Evolutionary conservation across 2,113 vertebrate genomes (phyloP).

Genomic region (Scartelaos histophorus): DNA sequence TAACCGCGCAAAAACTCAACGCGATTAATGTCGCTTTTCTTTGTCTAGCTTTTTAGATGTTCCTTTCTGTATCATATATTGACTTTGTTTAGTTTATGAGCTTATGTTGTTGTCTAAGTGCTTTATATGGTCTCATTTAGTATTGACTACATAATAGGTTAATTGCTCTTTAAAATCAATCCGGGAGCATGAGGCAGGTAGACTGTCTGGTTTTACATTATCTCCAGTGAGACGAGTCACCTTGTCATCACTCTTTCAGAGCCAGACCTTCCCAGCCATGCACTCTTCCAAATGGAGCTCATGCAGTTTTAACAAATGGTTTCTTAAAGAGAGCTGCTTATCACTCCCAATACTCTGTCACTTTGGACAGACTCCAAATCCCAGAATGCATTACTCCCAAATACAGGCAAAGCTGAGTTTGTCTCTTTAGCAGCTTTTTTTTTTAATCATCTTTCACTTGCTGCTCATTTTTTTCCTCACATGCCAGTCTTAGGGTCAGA

Average conservation of each 20-base stretch:
- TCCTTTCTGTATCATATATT: conserved; percentile 2
- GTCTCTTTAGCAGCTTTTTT: conserved; percentile 35
- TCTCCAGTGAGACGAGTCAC: neutral
- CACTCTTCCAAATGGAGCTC: conserved; percentile 30
- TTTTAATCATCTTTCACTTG: conserved; percentile 12
- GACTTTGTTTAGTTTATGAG: conserved; percentile 21
- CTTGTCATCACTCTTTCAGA: neutral
- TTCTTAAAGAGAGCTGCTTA: conserved; percentile 43
- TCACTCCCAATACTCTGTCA: conserved; percentile 22
- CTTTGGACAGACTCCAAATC: conserved; percentile 44
- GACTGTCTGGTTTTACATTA: conserved; percentile 8
- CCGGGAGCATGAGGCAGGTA: neutral
- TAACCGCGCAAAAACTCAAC: conserved; percentile 34
- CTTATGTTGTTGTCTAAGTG: conserved; percentile 13
- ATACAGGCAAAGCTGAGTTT: conserved; percentile 42
- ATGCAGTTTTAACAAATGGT: conserved; percentile 50
- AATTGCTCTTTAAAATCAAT: conserved; percentile 9
- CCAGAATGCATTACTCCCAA: conserved; percentile 34
- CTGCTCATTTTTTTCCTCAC: conserved; percentile 26
- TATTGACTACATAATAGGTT: conserved; percentile 35
- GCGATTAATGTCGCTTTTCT: neutral
- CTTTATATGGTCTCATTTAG: conserved; percentile 12
- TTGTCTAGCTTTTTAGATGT: neutral
- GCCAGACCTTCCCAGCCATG: neutral
- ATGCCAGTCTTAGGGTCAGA: conserved; percentile 3